These are phyloP conservation scores for Bubo bubo DNA, from an alignment of 2,113 vertebrate genomes.

Conservation along the genomic window DNA sequence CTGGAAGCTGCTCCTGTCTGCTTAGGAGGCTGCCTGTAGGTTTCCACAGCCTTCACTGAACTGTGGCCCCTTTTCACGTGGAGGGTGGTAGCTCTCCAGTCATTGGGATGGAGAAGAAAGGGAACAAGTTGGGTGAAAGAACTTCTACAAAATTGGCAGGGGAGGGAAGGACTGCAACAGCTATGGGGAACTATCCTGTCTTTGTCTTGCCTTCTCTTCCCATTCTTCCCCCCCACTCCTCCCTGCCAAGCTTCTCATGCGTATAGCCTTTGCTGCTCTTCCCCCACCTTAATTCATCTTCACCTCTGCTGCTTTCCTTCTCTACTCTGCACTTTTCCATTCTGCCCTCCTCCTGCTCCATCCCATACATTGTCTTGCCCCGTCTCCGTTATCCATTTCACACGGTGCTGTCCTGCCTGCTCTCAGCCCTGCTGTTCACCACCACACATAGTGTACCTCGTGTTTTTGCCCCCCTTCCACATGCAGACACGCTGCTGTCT, in stretches of 20 bases:
- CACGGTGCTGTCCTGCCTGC: neutral
- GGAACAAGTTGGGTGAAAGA: neutral
- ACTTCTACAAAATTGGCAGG: neutral
- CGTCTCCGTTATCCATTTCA: neutral
- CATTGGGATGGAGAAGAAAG: neutral
- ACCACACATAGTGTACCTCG: fast-evolving
- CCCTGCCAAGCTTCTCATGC: neutral
- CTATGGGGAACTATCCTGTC: neutral
- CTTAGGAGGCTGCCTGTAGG: neutral
- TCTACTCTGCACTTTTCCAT: neutral
- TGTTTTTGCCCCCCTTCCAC: neutral
- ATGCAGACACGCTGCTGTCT: neutral
- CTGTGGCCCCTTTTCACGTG: neutral
- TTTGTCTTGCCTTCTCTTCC: neutral
- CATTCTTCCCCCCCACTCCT: neutral
- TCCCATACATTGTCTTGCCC: neutral
- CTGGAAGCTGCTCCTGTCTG: neutral
- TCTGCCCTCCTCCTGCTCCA: neutral
- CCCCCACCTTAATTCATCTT: neutral
- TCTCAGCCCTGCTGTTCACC: neutral
- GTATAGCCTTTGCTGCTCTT: neutral
- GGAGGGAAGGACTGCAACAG: neutral
- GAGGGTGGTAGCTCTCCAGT: neutral
- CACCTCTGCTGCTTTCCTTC: neutral
- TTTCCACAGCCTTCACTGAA: neutral